phyloP scores from a whole-genome alignment of 2,888 invertebrate genomes.

The Caenorhabditis becei region DNA sequence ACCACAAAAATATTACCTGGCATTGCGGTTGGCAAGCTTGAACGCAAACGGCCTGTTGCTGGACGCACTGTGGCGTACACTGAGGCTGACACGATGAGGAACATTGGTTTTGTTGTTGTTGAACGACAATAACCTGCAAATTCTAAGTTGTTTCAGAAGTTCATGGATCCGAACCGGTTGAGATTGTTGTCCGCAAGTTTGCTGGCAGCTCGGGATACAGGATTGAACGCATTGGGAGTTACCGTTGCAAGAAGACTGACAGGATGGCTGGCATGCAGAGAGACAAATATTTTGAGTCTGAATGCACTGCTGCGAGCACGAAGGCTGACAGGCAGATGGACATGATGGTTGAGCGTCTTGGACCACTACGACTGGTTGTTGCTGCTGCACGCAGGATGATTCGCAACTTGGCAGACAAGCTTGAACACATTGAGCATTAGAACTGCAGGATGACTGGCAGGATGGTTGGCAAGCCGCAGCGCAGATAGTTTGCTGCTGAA shows the following conservation, averaged over 20 bases:
- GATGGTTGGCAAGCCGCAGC: constrained; percentile 73
- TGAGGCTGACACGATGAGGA: constrained; percentile 68
- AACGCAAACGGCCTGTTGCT: constrained; percentile 65
- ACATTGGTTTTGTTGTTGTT: constrained; percentile 57
- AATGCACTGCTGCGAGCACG: constrained; percentile 71
- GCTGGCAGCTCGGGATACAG: constrained; percentile 76
- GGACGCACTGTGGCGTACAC: constrained; percentile 65
- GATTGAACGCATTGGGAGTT: constrained; percentile 77
- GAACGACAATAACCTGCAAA: constrained; percentile 63
- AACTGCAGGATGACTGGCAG: constrained; percentile 73
- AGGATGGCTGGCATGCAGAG: constrained; percentile 73
- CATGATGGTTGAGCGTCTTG: constrained; percentile 58
- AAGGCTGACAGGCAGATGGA: constrained; percentile 61
- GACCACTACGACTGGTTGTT: constrained; percentile 54
- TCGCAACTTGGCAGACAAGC: constrained; percentile 77
- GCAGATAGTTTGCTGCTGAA: constrained; percentile 75
- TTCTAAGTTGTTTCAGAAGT: neutral
- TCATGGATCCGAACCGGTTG: constrained; percentile 30
- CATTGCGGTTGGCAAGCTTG: constrained; percentile 71
- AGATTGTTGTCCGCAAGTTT: constrained; percentile 72
- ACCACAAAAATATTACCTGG: constrained; percentile 26
- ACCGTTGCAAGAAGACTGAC: constrained; percentile 71
- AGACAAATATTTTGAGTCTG: constrained; percentile 74
- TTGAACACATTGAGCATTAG: constrained; percentile 77
- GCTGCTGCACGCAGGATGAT: constrained; percentile 72